phyloP scores from a whole-genome alignment of 2,113 vertebrate species.

The Neogobius melanostomus region DNA sequence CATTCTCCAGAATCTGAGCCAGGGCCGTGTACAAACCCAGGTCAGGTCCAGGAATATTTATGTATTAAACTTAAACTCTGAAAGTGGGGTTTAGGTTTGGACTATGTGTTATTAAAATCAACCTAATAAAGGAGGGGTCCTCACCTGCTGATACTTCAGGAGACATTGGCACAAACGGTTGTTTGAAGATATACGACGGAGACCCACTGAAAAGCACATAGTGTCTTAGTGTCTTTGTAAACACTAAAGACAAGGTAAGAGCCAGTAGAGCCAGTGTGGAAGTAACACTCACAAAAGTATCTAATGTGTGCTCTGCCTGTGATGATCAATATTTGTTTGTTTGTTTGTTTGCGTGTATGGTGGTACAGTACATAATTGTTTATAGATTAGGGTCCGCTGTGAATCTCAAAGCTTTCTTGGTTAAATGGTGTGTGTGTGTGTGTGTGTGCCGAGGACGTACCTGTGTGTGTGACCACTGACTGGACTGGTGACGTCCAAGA shows the following conservation, averaged over 20 bases:
- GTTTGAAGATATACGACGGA: constrained; percentile 84
- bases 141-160: constrained; percentile 77
- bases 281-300: too few relatives aligned
- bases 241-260: background rate
- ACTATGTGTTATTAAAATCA: too few relatives aligned
- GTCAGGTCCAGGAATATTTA: too few relatives aligned
- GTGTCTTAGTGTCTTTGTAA: too few relatives aligned
- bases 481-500: constrained; percentile 65
- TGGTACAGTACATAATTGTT: too few relatives aligned
- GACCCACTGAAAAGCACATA: constrained; percentile 71
- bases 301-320: background rate
- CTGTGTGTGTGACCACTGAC: constrained; percentile 69
- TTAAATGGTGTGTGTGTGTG: background rate
- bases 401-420: too few relatives aligned
- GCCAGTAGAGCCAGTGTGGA: too few relatives aligned
- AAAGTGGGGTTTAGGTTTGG: too few relatives aligned
- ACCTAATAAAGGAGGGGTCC: constrained; percentile 31
- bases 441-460: constrained; percentile 29
- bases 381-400: too few relatives aligned
- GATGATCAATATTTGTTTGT: background rate
- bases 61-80: too few relatives aligned
- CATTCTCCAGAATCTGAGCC: too few relatives aligned
- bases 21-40: too few relatives aligned
- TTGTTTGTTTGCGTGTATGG: background rate
- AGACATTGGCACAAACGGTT: constrained; percentile 80